Percentiles rank a stretch among this genome's conserved stretches.
Evolutionary conservation across 2,888 invertebrate genomes (phyloP).

Genomic region (Drosophila fulvimacula): DNA sequence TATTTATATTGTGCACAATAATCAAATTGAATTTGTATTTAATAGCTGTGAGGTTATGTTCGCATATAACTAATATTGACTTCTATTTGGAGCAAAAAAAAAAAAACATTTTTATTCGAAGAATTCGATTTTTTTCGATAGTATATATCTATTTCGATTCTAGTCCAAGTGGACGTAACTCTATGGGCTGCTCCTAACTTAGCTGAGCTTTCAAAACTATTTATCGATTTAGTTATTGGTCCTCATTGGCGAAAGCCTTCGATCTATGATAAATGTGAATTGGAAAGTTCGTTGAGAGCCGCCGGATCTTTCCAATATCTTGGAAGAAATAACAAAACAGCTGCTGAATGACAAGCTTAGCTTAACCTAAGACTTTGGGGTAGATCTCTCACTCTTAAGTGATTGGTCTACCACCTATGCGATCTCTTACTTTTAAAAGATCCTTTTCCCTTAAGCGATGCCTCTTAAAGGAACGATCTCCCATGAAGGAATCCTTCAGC

Average conservation of each 20-base stretch:
- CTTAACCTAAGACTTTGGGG: too few relatives aligned
- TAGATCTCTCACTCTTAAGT: too few relatives aligned
- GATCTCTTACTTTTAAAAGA: background rate
- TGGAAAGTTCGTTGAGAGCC: too few relatives aligned
- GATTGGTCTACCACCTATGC: too few relatives aligned
- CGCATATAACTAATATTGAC: background rate
- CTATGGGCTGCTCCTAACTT: background rate
- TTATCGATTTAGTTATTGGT: background rate
- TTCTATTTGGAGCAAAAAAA: background rate
- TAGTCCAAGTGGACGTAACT: too few relatives aligned
- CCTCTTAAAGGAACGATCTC: background rate
- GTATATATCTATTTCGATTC: background rate
- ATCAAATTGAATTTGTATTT: conserved; percentile 15
- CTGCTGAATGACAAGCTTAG: background rate
- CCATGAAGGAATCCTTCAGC: background rate
- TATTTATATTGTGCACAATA: conserved; percentile 35
- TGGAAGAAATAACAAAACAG: background rate
- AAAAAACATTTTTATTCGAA: background rate
- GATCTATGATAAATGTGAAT: background rate
- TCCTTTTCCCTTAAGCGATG: background rate
- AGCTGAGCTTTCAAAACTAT: background rate
- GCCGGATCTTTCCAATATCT: background rate
- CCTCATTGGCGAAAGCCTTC: background rate
- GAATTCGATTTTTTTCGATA: background rate
- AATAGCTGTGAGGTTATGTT: conserved; percentile 9